These are phyloP conservation scores for Epinephelus coioides DNA, from an alignment of 2,797 vertebrate species.

Conservation along the genomic window DNA sequence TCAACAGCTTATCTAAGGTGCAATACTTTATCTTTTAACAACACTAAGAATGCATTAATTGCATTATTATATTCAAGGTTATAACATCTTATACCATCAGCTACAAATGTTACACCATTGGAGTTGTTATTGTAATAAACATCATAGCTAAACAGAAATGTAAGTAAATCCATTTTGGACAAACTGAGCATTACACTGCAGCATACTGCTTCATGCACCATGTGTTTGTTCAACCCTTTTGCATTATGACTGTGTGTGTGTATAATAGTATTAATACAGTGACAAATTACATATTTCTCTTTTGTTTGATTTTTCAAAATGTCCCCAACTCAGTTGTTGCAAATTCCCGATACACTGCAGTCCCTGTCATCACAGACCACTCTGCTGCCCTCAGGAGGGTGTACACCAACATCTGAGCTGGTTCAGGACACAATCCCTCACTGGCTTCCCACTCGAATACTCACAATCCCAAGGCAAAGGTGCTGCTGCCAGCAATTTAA, in stretches of 20 bases:
- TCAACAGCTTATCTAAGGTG: background rate
- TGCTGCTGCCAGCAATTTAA: slow-evolving; percentile 24
- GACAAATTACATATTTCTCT: too few species aligned
- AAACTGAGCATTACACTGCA: background rate
- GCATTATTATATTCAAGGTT: background rate
- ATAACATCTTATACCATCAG: background rate
- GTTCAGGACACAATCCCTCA: slow-evolving; percentile 13
- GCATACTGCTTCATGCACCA: background rate
- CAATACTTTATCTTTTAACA: background rate
- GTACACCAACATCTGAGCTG: background rate
- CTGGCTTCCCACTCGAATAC: slow-evolving; percentile 12
- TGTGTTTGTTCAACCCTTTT: background rate
- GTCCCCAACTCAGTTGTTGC: too few species aligned
- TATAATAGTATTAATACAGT: too few species aligned
- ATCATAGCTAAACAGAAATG: too few species aligned
- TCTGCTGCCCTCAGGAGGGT: background rate
- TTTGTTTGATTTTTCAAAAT: background rate
- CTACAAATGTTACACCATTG: background rate
- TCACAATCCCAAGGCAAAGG: slow-evolving; percentile 4
- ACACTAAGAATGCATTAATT: too few species aligned
- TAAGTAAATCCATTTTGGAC: background rate
- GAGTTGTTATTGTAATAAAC: too few species aligned
- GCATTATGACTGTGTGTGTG: background rate
- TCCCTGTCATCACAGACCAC: background rate
- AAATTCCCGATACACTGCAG: background rate